These are phyloP conservation scores for Gadus chalcogrammus DNA, from an alignment of 2,113 vertebrate genomes.

Conservation along the genomic window DNA sequence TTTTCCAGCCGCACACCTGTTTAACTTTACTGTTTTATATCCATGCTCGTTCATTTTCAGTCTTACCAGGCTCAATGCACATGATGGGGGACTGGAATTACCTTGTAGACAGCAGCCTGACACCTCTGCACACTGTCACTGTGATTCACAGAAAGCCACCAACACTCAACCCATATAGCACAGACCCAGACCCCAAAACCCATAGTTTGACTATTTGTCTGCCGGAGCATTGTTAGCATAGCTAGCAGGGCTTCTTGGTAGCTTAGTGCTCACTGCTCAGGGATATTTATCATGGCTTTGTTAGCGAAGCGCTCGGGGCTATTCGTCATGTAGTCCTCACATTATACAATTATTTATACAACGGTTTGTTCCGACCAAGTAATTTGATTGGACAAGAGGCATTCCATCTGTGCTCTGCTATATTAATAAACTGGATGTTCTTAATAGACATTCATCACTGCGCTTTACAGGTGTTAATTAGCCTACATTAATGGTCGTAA, in stretches of 20 bases:
- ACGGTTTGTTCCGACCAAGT: constrained; percentile 16
- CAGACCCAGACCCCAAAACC: constrained; percentile 36
- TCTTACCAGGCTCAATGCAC: too few species aligned
- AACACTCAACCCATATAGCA: constrained; percentile 57
- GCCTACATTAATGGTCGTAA: too few species aligned
- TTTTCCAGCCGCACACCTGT: too few species aligned
- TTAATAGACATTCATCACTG: too few species aligned
- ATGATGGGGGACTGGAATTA: too few species aligned
- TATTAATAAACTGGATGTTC: constrained; percentile 34
- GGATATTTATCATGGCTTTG: constrained; percentile 56
- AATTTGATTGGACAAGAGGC: too few species aligned
- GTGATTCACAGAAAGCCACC: constrained; percentile 40
- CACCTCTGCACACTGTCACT: constrained; percentile 21
- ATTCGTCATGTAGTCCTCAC: constrained; percentile 28
- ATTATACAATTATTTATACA: constrained; percentile 44
- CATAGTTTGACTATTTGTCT: constrained; percentile 42
- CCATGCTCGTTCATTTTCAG: too few species aligned
- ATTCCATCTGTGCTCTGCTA: constrained; percentile 10
- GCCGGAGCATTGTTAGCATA: constrained; percentile 49
- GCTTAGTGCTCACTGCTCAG: neutral
- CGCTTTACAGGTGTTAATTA: too few species aligned
- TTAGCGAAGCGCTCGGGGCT: too few species aligned
- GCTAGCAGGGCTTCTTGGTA: constrained; percentile 15
- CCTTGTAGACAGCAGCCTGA: too few species aligned
- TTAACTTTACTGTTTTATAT: too few species aligned